Evolutionary conservation across 1,140 invertebrate genomes (phyloP).

Genomic region (Antheraea pernyi): DNA sequence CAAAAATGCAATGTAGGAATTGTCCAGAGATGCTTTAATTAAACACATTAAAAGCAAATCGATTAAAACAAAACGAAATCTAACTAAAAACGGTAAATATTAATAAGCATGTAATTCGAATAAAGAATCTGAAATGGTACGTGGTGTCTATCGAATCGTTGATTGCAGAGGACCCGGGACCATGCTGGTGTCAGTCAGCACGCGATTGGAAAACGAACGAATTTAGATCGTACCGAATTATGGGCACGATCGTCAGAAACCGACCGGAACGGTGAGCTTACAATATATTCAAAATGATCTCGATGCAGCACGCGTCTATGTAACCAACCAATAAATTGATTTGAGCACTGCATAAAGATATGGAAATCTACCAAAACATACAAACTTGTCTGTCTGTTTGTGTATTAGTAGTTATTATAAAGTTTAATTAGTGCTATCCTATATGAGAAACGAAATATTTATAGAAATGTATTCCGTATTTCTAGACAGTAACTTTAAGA

Average conservation of each 20-base stretch:
- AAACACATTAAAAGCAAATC: neutral
- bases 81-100: conserved; percentile 23
- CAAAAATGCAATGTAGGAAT: too few species aligned
- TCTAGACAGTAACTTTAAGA: too few species aligned
- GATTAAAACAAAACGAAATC: neutral
- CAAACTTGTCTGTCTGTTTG: neutral
- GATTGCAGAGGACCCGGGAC: conserved; percentile 38
- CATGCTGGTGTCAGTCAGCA: conserved; percentile 26
- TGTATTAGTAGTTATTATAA: neutral
- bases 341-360: conserved; percentile 46
- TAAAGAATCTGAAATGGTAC: conserved; percentile 28
- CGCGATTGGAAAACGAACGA: conserved; percentile 41
- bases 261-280: conserved; percentile 37
- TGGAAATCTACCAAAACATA: neutral
- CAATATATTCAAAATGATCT: neutral
- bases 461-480: too few species aligned
- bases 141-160: conserved; percentile 48
- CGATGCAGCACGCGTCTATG: conserved; percentile 28
- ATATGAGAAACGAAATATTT: too few species aligned
- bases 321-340: conserved; percentile 58
- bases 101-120: conserved; percentile 11
- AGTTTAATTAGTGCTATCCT: too few species aligned
- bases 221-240: conserved; percentile 36
- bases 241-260: conserved; percentile 36
- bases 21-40: too few species aligned